Evolutionary conservation across 2,113 vertebrate genomes (phyloP).

Genomic region (Numenius arquata): DNA sequence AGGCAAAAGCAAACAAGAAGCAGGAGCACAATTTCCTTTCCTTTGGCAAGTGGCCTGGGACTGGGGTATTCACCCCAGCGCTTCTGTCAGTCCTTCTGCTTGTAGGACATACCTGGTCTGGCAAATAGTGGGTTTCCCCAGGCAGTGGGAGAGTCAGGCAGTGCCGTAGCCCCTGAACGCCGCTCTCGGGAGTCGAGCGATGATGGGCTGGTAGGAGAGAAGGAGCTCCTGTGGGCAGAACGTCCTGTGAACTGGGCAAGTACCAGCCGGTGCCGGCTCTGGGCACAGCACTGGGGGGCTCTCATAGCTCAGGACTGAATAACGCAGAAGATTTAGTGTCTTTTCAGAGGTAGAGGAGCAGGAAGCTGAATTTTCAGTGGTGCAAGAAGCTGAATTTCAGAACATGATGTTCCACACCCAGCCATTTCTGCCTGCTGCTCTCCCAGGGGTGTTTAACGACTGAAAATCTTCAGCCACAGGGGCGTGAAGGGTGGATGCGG

Average conservation of each 20-base stretch:
- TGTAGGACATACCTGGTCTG: fast-evolving
- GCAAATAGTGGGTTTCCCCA: not conserved
- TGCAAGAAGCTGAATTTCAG: not conserved
- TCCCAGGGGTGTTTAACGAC: not conserved
- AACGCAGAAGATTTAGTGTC: fast-evolving
- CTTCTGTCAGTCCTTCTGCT: not conserved
- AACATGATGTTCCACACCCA: fast-evolving
- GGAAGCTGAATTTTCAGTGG: not conserved
- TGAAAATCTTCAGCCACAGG: not conserved
- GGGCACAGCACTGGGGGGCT: not conserved
- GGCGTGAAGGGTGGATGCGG: not conserved
- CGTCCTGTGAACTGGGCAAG: not conserved
- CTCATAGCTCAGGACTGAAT: not conserved
- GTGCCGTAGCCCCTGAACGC: not conserved
- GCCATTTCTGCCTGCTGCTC: not conserved
- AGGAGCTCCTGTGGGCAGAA: not conserved
- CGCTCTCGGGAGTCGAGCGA: not conserved
- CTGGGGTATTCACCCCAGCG: not conserved
- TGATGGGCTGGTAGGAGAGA: not conserved
- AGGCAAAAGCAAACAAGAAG: not conserved
- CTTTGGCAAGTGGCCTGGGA: not conserved
- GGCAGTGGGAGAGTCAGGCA: not conserved
- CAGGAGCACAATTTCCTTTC: not conserved
- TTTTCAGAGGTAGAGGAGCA: too few relatives aligned
- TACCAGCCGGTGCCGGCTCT: not conserved